Evolutionary conservation across 2,113 vertebrate species (phyloP).

Genomic region (Bufo bufo): DNA sequence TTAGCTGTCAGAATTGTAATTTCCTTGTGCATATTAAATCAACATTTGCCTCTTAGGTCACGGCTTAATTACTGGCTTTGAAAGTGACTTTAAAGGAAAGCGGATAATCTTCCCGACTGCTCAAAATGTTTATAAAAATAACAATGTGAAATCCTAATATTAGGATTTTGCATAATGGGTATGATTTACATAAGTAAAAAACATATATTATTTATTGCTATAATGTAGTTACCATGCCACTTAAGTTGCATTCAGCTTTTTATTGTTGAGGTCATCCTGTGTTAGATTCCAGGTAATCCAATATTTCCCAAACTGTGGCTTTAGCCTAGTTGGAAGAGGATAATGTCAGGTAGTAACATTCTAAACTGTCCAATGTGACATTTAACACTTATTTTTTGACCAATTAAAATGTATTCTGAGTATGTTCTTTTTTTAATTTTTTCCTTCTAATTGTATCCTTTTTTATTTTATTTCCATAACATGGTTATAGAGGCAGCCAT

Average conservation of each 20-base stretch:
- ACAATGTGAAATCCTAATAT: slow-evolving; percentile 23
- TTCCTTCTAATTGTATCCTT: too few species aligned
- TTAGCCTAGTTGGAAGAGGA: not conserved
- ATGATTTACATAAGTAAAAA: not conserved
- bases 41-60: slow-evolving; percentile 52
- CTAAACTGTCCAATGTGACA: not conserved
- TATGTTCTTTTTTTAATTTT: too few species aligned
- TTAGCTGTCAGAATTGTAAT: slow-evolving; percentile 45
- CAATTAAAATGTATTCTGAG: too few species aligned
- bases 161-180: not conserved
- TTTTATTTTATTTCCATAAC: too few species aligned
- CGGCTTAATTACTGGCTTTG: slow-evolving; percentile 48
- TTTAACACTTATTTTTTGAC: too few species aligned
- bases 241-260: not conserved
- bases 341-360: not conserved
- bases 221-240: not conserved
- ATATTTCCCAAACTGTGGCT: not conserved
- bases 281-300: not conserved
- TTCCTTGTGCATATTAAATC: slow-evolving; percentile 55
- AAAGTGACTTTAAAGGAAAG: slow-evolving; percentile 49
- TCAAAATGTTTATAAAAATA: slow-evolving; percentile 8
- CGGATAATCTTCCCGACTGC: slow-evolving; percentile 20
- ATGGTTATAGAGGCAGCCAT: too few species aligned
- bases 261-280: not conserved
- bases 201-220: not conserved